Evolutionary conservation across 2,888 invertebrate species (phyloP), one percentile per base, ranked within the genome.

Genomic region (Alviniconcha strummeri): DNA sequence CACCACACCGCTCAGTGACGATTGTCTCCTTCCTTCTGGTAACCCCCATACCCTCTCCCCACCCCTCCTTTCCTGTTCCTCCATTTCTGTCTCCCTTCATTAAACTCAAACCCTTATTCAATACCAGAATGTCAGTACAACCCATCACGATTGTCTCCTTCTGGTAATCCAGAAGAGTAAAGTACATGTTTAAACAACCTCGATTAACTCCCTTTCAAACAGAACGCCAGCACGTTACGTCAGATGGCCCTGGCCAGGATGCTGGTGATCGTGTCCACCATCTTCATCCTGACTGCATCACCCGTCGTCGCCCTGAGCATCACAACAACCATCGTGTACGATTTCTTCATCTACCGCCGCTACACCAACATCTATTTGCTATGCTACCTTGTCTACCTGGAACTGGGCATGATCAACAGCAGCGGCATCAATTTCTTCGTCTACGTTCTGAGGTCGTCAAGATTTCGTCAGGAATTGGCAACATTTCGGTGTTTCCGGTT

Each of bases 221-320:
- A 54, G 55, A 69, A 17, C 80, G 52, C 17, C 54, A 4, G 1
- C 15, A 80, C 17, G 4, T 15, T 17, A 8, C 54, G 8, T 17
- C 67, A 81, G 81, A 15, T 72, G 54, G 71, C 71, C 55, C 57
- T 81, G 72, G 81, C 72, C 36, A 81, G 72, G 72, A 81, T 81
- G 77, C 55, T 82, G 5, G 82, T 69, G 8, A 17, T 77, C 11
- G 76, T 82, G n/a, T 82, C 76, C n/a, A 4, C n/a, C 5, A 69
- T 82, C 69, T 82, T 76, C 69, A 60, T 82, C 55, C 13, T 77
- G n/a, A 64, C 67, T 60, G n/a, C 75, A 36, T 64, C 78, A 13
- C 82, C 82, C 17, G 64, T 76, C 56, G 56, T 82, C 17, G 69
- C 69, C 7, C 77, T 77, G 17, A 54, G 77, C 77, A 17, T 82